Conservation (phyloP, 2,888 invertebrate genomes). For the Drosophila meridiana region DNA sequence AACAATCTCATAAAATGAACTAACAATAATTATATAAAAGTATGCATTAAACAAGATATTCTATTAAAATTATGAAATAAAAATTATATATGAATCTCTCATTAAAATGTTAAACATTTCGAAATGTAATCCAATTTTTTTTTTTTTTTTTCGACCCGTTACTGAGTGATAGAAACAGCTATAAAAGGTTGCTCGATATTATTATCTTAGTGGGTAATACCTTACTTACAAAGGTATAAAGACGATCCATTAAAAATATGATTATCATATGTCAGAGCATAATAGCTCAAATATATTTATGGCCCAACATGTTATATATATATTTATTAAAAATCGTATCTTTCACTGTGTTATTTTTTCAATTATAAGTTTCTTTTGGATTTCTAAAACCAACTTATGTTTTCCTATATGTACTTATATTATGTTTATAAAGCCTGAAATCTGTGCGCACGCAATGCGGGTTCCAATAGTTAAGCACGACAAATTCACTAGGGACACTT, state of each 20-base stretch:
- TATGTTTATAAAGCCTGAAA: background rate
- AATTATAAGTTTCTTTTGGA: background rate
- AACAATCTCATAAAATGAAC: background rate
- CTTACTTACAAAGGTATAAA: background rate
- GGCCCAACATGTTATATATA: background rate
- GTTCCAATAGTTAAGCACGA: constrained; percentile 12
- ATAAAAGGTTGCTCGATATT: background rate
- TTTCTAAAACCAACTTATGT: too few species aligned
- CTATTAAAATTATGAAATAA: background rate
- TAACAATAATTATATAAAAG: background rate
- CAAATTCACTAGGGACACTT: constrained; percentile 42
- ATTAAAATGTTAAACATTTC: background rate
- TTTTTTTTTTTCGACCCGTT: background rate
- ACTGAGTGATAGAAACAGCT: background rate
- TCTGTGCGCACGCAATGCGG: background rate
- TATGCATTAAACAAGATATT: background rate
- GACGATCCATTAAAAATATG: background rate
- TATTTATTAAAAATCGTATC: background rate
- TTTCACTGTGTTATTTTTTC: background rate
- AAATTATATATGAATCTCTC: background rate
- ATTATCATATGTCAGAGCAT: constrained; percentile 1
- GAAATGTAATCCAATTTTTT: background rate
- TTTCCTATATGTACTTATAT: background rate
- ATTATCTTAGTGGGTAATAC: too few species aligned
- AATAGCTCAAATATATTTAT: background rate